Evolutionary conservation across 2,888 invertebrate species (phyloP).

Genomic region (Rotaria macrura): DNA sequence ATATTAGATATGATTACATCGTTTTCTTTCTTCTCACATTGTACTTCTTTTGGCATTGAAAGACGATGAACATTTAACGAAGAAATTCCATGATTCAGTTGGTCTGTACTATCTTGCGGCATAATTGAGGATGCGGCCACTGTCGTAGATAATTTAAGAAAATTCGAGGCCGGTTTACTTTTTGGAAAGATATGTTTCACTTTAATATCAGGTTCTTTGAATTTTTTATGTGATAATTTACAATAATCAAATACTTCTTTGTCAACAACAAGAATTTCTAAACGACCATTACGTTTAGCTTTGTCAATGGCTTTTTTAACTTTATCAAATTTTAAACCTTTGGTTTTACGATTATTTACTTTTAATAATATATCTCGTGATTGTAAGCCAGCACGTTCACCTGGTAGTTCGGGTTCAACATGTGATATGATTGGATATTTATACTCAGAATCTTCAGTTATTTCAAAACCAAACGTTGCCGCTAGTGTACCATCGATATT

Average conservation of each 20-base stretch:
- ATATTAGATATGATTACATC: not conserved
- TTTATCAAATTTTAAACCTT: constrained; percentile 24
- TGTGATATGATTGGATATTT: constrained; percentile 20
- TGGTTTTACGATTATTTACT: constrained; percentile 25
- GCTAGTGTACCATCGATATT: not conserved
- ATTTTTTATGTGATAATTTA: not conserved
- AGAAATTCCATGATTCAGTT: not conserved
- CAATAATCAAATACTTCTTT: not conserved
- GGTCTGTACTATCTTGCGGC: not conserved
- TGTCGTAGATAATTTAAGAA: not conserved
- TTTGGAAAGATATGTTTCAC: not conserved
- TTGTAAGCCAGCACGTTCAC: constrained; percentile 27
- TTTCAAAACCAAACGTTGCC: not conserved
- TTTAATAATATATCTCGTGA: constrained; percentile 24
- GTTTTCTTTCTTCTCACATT: not conserved
- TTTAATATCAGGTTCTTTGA: not conserved
- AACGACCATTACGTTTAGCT: constrained; percentile 18
- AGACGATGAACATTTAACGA: not conserved
- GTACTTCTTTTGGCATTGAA: not conserved
- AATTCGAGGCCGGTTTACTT: not conserved
- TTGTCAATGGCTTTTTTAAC: constrained; percentile 23
- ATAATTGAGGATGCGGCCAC: not conserved
- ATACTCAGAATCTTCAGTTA: not conserved
- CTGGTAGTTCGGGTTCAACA: constrained; percentile 26
- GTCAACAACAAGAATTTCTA: constrained; percentile 29